A percentile compares a stretch with the other conserved stretches of the same genome.
Conservation (phyloP, 2,888 invertebrate genomes). For the Cryptosula pallasiana region DNA sequence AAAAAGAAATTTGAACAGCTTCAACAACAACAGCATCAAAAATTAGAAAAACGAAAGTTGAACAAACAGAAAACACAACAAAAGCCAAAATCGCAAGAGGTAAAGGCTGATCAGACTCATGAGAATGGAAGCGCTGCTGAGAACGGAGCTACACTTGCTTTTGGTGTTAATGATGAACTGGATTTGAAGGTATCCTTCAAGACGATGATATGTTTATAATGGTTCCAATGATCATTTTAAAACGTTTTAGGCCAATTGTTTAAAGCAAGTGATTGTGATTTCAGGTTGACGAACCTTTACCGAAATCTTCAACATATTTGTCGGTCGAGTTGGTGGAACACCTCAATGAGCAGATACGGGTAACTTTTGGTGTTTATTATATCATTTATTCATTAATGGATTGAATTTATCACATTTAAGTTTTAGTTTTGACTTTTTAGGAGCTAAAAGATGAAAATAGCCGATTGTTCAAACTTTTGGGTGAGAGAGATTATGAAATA, state of each 20-base stretch:
- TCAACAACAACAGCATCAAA: constrained; percentile 42
- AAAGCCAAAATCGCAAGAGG: constrained; percentile 34
- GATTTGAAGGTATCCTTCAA: constrained; percentile 41
- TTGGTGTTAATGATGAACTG: constrained; percentile 43
- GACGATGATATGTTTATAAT: too few relatives aligned
- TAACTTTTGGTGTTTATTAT: constrained; percentile 27
- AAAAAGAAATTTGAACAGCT: constrained; percentile 42
- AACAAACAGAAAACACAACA: too few relatives aligned
- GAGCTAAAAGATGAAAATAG: constrained; percentile 53
- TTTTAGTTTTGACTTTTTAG: too few relatives aligned
- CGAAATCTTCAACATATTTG: constrained; percentile 30
- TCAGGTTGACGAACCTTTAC: constrained; percentile 32
- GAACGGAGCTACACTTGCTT: constrained; percentile 30
- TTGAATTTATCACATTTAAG: too few relatives aligned
- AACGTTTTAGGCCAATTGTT: too few relatives aligned
- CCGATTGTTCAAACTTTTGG: constrained; percentile 48
- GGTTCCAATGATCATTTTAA: too few relatives aligned
- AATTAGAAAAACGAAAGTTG: constrained; percentile 26
- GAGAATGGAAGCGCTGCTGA: constrained; percentile 28
- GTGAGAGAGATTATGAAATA: constrained; percentile 52
- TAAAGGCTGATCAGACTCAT: constrained; percentile 37
- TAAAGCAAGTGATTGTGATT: too few relatives aligned
- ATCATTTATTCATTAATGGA: too few relatives aligned
- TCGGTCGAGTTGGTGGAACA: constrained; percentile 41
- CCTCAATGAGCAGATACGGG: constrained; percentile 41